These are phyloP conservation scores for Aegithalos caudatus DNA, from an alignment of 2,113 vertebrate genomes.

Conservation along the genomic window DNA sequence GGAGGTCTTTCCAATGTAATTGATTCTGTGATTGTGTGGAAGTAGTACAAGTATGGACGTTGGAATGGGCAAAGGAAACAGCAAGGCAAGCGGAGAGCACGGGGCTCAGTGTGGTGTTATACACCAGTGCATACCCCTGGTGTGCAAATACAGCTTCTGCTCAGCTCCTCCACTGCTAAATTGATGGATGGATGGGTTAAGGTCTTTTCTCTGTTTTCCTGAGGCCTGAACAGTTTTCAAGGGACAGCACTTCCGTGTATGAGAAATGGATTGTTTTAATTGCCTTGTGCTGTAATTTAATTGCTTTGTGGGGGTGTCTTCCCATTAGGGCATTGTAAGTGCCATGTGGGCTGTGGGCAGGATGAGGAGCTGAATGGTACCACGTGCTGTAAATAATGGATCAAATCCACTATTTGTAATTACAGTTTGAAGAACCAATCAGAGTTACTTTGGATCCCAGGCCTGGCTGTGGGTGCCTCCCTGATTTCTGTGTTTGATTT, in stretches of 20 bases:
- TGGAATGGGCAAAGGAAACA: background rate
- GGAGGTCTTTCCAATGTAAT: background rate
- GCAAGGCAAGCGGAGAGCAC: background rate
- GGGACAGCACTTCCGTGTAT: background rate
- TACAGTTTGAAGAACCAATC: background rate
- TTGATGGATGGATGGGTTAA: background rate
- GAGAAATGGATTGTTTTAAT: background rate
- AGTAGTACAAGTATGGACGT: background rate
- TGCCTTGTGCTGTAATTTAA: background rate
- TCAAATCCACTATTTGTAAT: background rate
- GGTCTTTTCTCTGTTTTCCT: background rate
- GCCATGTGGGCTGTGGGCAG: background rate
- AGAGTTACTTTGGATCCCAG: background rate
- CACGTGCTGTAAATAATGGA: background rate
- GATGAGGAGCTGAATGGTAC: background rate
- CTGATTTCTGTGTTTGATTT: background rate
- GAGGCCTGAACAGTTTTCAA: background rate
- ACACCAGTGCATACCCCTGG: background rate
- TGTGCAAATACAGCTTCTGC: background rate
- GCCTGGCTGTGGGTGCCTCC: background rate
- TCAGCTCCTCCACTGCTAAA: background rate
- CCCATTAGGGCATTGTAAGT: background rate
- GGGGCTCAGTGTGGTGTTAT: rapidly evolving
- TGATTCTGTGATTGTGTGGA: background rate
- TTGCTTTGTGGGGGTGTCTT: background rate